Conservation (phyloP, 2,113 vertebrate genomes). For the Colinus virginianus region DNA sequence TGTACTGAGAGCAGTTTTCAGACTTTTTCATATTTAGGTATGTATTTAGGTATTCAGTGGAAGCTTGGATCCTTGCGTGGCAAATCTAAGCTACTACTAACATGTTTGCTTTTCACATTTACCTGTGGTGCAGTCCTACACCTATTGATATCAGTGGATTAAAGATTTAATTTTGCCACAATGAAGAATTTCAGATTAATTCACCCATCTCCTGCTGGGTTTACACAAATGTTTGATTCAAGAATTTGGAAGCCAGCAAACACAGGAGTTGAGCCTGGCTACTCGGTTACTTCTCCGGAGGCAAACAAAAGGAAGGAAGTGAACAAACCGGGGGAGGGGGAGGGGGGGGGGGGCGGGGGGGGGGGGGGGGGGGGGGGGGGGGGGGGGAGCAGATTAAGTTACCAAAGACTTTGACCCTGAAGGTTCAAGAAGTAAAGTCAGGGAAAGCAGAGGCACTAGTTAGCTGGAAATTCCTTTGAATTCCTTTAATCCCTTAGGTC, state of each 20-base stretch:
- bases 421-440: slow-evolving; percentile 68
- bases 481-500: slow-evolving; percentile 76
- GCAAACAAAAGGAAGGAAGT: slow-evolving; percentile 52
- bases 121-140: background rate
- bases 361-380: background rate
- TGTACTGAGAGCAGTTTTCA: background rate
- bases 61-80: fast-evolving
- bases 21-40: background rate
- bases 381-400: slow-evolving; percentile 56
- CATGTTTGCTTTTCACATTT: background rate
- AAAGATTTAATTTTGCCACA: background rate
- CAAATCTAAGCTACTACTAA: background rate
- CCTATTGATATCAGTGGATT: fast-evolving
- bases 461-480: slow-evolving; percentile 74
- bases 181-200: background rate
- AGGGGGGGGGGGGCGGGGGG: background rate
- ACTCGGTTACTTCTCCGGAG: background rate
- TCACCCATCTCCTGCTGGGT: background rate
- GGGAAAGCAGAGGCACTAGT: slow-evolving; percentile 45
- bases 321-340: slow-evolving; percentile 21
- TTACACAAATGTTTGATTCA: background rate
- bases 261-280: background rate
- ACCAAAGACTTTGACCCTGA: slow-evolving; percentile 14
- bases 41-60: background rate
- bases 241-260: background rate